phyloP scores from a whole-genome alignment of 1,140 invertebrate species.

The Littorina saxatilis region DNA sequence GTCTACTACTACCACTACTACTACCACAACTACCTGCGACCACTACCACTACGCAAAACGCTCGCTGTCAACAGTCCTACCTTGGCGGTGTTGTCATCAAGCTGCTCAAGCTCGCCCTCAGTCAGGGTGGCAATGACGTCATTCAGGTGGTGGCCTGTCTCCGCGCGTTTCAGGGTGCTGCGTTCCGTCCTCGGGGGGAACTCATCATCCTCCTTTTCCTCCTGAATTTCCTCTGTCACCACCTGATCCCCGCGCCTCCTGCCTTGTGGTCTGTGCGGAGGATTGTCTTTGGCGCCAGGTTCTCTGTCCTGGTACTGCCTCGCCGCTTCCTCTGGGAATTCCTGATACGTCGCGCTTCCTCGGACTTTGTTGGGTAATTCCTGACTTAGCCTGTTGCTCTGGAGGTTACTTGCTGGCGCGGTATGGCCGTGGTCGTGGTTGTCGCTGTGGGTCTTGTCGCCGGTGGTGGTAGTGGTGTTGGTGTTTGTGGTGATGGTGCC shows the following conservation, averaged over 20 bases:
- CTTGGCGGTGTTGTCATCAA: background rate
- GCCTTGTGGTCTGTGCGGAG: background rate
- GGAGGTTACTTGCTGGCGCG: background rate
- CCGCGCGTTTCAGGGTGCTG: background rate
- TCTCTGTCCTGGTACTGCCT: background rate
- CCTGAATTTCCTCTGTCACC: background rate
- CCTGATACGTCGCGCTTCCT: background rate
- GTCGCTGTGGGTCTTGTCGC: background rate
- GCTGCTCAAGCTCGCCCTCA: background rate
- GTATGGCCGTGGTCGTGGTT: background rate
- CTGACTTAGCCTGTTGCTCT: background rate
- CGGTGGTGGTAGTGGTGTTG: background rate
- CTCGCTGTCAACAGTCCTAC: background rate
- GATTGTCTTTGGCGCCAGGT: background rate
- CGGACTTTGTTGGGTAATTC: background rate
- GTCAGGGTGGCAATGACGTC: constrained; percentile 32
- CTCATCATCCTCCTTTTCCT: background rate
- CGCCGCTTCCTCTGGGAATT: background rate
- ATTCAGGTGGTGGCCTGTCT: constrained; percentile 27
- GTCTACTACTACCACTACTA: background rate
- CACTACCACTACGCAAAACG: background rate
- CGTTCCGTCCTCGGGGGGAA: background rate
- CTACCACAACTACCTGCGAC: background rate
- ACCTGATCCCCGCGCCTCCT: background rate
- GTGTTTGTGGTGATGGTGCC: background rate